Evolutionary conservation across 2,797 vertebrate species (phyloP).

Genomic region (Pantherophis alleghaniensis): DNA sequence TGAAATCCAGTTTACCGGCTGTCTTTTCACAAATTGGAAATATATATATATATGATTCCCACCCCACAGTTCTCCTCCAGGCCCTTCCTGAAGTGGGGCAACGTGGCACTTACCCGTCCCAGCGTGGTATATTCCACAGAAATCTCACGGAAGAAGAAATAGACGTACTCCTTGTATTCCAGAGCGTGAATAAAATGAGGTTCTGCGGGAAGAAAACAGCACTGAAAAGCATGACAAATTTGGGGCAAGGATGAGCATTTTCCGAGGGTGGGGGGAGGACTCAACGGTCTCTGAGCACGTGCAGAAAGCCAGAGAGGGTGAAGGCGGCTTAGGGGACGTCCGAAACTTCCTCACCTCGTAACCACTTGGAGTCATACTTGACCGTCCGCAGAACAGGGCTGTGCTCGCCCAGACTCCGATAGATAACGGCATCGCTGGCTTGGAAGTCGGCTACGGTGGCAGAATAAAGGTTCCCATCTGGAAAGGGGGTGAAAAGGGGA

Average conservation of each 20-base stretch:
- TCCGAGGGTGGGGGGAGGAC: neutral
- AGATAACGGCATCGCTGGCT: slow-evolving; percentile 91
- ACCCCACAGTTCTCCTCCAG: accelerated
- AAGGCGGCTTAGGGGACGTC: neutral
- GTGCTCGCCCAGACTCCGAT: slow-evolving; percentile 89
- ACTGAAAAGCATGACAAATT: neutral
- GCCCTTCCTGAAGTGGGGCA: neutral
- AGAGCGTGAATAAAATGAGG: slow-evolving; percentile 91
- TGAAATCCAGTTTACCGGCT: neutral
- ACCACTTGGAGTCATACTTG: slow-evolving; percentile 96
- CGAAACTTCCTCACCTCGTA: slow-evolving; percentile 80
- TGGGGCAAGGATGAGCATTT: neutral
- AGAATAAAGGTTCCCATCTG: slow-evolving; percentile 91
- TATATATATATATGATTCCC: neutral
- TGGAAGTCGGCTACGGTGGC: slow-evolving; percentile 93
- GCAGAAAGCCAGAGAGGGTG: neutral
- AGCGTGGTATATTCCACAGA: slow-evolving; percentile 89
- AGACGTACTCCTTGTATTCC: slow-evolving; percentile 88
- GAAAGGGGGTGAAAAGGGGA: neutral
- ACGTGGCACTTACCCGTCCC: slow-evolving; percentile 81
- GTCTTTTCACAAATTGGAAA: neutral
- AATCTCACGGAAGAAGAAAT: slow-evolving; percentile 96
- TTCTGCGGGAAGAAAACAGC: slow-evolving; percentile 67
- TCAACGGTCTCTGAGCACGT: neutral
- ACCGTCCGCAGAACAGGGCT: slow-evolving; percentile 85